Conservation (phyloP, 2,113 vertebrate genomes). For the Conger conger region DNA sequence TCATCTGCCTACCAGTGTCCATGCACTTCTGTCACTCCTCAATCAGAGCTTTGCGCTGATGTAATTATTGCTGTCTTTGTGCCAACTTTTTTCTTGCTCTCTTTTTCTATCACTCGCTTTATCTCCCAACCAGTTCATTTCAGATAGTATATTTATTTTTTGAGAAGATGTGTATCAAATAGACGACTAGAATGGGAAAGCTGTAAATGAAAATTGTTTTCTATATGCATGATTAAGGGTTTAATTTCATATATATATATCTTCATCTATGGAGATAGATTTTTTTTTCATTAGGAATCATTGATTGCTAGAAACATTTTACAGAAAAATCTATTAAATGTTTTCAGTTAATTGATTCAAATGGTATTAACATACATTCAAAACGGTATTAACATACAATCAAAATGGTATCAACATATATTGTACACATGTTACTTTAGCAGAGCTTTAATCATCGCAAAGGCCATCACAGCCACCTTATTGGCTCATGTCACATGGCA, state of each 20-base stretch:
- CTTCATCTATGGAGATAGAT: not conserved
- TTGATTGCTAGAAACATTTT: not conserved
- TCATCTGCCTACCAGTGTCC: not conserved
- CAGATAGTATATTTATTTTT: not conserved
- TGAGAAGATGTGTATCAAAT: no score
- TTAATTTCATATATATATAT: not conserved
- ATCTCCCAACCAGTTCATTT: not conserved
- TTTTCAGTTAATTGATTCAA: not conserved
- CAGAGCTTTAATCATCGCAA: not conserved
- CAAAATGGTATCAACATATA: not conserved
- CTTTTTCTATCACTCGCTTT: not conserved
- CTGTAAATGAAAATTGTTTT: not conserved
- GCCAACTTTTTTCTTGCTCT: not conserved
- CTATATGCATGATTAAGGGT: not conserved
- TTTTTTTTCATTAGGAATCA: not conserved
- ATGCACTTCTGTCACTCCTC: conserved; percentile 7
- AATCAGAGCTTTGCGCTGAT: conserved; percentile 11
- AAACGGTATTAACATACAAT: not conserved
- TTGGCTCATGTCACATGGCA: not conserved
- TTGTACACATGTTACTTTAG: not conserved
- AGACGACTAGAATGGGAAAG: not conserved
- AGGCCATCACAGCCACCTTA: not conserved
- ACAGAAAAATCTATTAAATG: not conserved
- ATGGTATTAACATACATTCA: not conserved
- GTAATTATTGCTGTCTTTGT: not conserved